Base-by-base conservation (phyloP, 2,888 invertebrate species). In the Chaetoderma sp. region DNA sequence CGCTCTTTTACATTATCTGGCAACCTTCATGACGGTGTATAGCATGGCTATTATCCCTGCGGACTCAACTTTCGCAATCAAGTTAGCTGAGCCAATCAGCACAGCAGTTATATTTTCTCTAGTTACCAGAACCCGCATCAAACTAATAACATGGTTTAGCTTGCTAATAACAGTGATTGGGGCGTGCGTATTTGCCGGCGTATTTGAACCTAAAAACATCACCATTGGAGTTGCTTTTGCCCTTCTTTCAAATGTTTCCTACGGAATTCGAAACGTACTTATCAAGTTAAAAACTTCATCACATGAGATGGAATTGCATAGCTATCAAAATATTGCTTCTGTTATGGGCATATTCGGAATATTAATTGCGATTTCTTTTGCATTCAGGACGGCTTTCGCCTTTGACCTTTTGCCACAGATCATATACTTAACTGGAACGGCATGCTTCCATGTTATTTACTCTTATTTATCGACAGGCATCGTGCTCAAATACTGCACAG, bases 371-470 rank as follows among this genome's bases (percentile, higher is more conserved):
- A 18, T 28, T 28, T 28, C 28, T 2, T n/a, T n/a, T n/a, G n/a
- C n/a, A n/a, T 10, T 16, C 13, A 52, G 28, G 3, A 28, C n/a
- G 2, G 27, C 13, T 30, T 18, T 28, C 13, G 18, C 32, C 8
- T 28, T 30, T 18, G 13, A 18, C 4, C 32, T 32, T 28, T 4
- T 30, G 13, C 32, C 23, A 16, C 27, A 39, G 16, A 2, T 42
- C 23, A 27, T 56, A 2, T 75, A 73, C n/a, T 60, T 68, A 6
- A n/a, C 66, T 3, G n/a, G n/a, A n/a, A n/a, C n/a, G n/a, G n/a
- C n/a, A n/a, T n/a, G n/a, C n/a, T 72, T 70, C 50, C 75, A 75
- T 60, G 73, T 73, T 13, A n/a, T 44, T 1, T 75, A 75, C 60
- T 71, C 75, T 3, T 72, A 68, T 57, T 60, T 75, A 5, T 73